Evolutionary conservation across 2,113 vertebrate species (phyloP).

Genomic region (Macaca nemestrina): DNA sequence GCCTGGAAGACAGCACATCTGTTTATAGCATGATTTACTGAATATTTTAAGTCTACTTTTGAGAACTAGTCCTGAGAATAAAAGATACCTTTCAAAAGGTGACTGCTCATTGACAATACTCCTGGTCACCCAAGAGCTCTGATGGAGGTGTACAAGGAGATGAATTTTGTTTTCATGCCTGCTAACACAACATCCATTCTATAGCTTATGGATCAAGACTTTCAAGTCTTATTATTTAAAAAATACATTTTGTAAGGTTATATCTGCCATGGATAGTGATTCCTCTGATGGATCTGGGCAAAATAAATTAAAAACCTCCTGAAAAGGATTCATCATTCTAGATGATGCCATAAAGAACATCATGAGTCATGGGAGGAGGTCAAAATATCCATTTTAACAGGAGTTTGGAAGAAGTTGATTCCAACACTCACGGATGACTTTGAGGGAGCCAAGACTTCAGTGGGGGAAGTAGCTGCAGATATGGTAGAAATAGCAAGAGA

Average conservation of each 20-base stretch:
- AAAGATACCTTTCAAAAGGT: not conserved
- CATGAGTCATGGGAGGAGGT: not conserved
- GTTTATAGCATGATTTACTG: not conserved
- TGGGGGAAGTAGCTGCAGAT: not conserved
- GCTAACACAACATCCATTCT: not conserved
- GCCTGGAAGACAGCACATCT: not conserved
- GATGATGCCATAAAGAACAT: not conserved
- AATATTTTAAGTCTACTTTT: not conserved
- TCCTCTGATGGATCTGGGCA: not conserved
- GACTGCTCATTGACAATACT: not conserved
- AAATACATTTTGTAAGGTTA: not conserved
- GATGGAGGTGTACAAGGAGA: not conserved
- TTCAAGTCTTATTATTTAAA: not conserved
- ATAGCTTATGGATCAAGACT: not conserved
- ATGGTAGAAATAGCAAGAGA: not conserved
- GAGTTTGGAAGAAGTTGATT: not conserved
- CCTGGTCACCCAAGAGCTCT: not conserved
- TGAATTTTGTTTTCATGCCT: not conserved
- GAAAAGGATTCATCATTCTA: not conserved
- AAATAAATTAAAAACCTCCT: not conserved
- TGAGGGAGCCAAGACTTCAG: not conserved
- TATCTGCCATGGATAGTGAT: not conserved
- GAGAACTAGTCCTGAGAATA: not conserved
- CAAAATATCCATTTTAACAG: not conserved
- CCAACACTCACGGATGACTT: not conserved